Evolutionary conservation across 2,797 vertebrate species (phyloP).

Genomic region (Lerista edwardsae): DNA sequence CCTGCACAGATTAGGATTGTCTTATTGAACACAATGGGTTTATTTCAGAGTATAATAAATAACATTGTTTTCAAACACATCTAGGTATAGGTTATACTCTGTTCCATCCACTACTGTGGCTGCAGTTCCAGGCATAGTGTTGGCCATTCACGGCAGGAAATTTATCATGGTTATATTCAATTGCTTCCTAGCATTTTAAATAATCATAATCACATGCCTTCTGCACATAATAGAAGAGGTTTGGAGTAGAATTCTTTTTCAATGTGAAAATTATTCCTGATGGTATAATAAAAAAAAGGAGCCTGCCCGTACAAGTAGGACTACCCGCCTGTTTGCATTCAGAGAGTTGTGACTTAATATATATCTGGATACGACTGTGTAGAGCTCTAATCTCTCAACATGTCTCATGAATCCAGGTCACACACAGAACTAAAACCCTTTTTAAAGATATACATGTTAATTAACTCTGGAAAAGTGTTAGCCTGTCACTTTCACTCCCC

Average conservation of each 20-base stretch:
- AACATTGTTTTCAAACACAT: too few species aligned
- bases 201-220: background rate
- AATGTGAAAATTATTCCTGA: background rate
- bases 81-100: background rate
- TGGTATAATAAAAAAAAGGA: background rate
- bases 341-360: background rate
- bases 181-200: background rate
- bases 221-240: background rate
- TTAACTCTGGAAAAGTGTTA: slow-evolving; percentile 5
- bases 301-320: background rate
- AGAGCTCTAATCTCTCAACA: background rate
- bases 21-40: too few species aligned
- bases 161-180: background rate
- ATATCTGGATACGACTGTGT: background rate
- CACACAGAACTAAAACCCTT: background rate
- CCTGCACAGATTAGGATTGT: too few species aligned
- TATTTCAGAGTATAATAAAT: too few species aligned
- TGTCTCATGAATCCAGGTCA: background rate
- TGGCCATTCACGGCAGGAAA: background rate
- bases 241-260: background rate
- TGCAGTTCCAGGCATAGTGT: background rate
- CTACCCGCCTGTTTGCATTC: background rate
- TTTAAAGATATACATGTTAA: background rate
- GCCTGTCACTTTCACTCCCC: background rate
- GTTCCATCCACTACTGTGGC: background rate